Evolutionary conservation across 1,140 invertebrate species (phyloP).

Genomic region (Pachyrhynchus sulphureomaculatus): DNA sequence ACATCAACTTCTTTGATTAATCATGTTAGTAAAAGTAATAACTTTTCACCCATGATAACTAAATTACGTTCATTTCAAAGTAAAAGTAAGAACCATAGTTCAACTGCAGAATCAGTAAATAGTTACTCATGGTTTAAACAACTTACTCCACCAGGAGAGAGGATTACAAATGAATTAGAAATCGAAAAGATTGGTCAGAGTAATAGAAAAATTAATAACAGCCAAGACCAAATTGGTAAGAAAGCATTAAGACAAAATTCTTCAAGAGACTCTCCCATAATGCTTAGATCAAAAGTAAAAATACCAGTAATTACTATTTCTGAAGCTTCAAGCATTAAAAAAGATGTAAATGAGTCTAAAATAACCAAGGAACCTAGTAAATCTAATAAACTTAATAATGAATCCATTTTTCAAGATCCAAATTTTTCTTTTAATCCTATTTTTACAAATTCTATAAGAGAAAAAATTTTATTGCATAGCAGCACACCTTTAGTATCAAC

Average conservation of each 20-base stretch:
- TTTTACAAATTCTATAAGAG: constrained; percentile 3
- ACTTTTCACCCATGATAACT: neutral
- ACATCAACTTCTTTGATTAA: neutral
- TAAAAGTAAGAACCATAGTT: neutral
- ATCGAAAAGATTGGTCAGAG: neutral
- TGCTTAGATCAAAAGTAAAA: neutral
- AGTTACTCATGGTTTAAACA: constrained; percentile 9
- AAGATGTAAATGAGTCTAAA: neutral
- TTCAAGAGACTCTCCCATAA: neutral
- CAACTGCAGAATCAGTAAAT: neutral
- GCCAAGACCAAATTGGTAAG: neutral
- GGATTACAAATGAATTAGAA: neutral
- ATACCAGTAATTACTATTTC: neutral
- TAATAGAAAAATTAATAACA: neutral
- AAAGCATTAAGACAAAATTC: neutral
- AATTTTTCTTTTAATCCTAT: constrained; percentile 4
- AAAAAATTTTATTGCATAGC: constrained; percentile 7
- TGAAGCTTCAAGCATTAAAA: neutral
- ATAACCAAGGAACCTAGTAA: neutral
- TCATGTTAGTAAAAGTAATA: neutral
- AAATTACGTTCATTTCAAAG: neutral
- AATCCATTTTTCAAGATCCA: neutral
- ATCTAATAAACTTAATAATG: neutral
- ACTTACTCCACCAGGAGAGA: neutral
- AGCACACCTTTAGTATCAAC: constrained; percentile 11